phyloP scores from a whole-genome alignment of 2,797 vertebrate species.

The Acanthopagrus latus region DNA sequence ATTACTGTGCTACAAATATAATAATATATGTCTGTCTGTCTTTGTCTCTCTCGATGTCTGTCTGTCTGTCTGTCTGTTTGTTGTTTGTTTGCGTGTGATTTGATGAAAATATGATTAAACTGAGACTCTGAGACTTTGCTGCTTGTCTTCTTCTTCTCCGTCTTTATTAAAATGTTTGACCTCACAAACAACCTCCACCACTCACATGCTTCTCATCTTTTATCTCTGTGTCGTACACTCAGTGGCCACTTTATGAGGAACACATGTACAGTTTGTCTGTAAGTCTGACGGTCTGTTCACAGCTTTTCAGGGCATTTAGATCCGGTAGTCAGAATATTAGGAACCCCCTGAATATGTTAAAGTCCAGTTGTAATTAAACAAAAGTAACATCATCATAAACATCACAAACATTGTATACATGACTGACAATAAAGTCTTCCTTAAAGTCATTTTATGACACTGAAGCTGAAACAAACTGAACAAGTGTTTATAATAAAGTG shows the following conservation, averaged over 20 bases:
- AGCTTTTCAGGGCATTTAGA: too few relatives aligned
- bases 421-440: too few relatives aligned
- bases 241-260: neutral
- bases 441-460: neutral
- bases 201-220: too few relatives aligned
- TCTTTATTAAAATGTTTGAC: neutral
- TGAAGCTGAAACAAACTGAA: neutral
- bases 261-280: neutral
- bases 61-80: slow-evolving; percentile 4
- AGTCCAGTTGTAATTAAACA: too few relatives aligned
- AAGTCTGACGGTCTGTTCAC: too few relatives aligned
- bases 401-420: too few relatives aligned
- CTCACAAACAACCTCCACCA: neutral
- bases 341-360: too few relatives aligned
- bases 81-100: neutral
- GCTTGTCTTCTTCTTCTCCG: neutral
- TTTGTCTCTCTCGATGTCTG: neutral
- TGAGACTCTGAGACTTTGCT: slow-evolving; percentile 7
- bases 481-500: neutral
- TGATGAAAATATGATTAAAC: slow-evolving; percentile 24
- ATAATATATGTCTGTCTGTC: too few relatives aligned
- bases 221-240: neutral
- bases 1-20: too few relatives aligned
- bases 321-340: neutral
- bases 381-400: too few relatives aligned